Conservation (phyloP, 2,113 vertebrate genomes). For the Hippopotamus amphibius region DNA sequence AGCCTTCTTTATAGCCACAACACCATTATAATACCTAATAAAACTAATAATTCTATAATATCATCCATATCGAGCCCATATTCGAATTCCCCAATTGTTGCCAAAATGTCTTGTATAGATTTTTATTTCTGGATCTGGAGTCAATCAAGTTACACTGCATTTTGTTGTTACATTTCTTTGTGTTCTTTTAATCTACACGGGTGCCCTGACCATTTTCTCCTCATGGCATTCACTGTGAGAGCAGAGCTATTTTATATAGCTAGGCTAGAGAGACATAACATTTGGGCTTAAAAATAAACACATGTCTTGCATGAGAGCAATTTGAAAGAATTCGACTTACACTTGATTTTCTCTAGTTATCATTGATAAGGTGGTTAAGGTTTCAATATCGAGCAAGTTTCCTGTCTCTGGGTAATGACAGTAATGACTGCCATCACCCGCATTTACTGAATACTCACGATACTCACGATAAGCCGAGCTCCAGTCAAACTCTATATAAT, state of each 20-base stretch:
- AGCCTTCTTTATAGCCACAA: background rate
- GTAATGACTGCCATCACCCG: background rate
- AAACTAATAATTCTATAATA: background rate
- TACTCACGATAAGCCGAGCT: background rate
- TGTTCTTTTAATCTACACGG: slow-evolving; percentile 16
- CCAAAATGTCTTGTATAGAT: background rate
- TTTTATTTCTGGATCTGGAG: slow-evolving; percentile 45
- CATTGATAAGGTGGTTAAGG: background rate
- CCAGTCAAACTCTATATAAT: background rate
- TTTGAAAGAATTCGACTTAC: background rate
- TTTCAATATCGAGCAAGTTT: slow-evolving; percentile 10
- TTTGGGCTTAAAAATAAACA: slow-evolving; percentile 8
- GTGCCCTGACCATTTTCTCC: background rate
- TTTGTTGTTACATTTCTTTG: background rate
- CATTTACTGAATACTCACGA: background rate
- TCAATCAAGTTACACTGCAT: background rate
- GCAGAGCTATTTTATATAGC: background rate
- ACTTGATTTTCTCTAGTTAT: slow-evolving; percentile 22
- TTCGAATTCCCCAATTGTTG: background rate
- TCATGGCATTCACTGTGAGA: background rate
- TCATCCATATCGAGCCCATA: background rate
- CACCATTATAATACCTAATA: background rate
- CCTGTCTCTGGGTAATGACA: background rate
- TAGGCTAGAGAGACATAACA: background rate
- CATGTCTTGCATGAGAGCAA: background rate